Evolutionary conservation across 2,888 invertebrate species (phyloP), one percentile per base, ranked within the genome.

Genomic region (Lamellibrachia satsuma): DNA sequence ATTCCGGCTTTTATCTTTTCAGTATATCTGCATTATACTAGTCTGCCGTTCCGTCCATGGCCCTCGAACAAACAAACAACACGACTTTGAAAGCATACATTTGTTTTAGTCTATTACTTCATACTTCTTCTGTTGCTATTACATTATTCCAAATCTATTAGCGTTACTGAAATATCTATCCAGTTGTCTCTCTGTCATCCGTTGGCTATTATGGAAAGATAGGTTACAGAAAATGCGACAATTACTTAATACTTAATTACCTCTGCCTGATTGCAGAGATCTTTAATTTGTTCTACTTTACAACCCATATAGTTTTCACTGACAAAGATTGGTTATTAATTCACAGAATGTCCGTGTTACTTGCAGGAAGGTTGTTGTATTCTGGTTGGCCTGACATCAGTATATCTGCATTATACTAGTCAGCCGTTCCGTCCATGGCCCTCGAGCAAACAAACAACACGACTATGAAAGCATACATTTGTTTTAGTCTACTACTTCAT

Each of bases 371-470:
- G 97, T 15, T 96, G 95, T 93, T 96, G 97, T 93, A 97, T 97
- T 93, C 96, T 98, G 95, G 97, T 97, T 97, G 99, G 99, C 3
- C 96, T 99, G 90, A 98, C 99, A n/a, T n/a, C n/a, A n/a, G n/a
- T n/a, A n/a, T n/a, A n/a, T n/a, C n/a, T 39, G 39, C 39, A 39
- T 39, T 39, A 39, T 39, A 39, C 1, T 39, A 39, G 39, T 39
- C 39, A 39, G 39, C 39, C 39, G 39, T 39, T 0, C 39, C 39
- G 1, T 39, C 39, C 39, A 39, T 39, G 39, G 39, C 39, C 39
- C 39, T 39, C 39, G 39, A 39, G 39, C 39, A 39, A 39, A 39
- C 39, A 39, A 39, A 39, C 39, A 39, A 39, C 39, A 39, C 39
- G 39, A 39, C 39, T 39, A 1, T 39, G 39, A 39, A 39, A 39